Conservation (phyloP, 2,113 vertebrate genomes). For the Cephalopholis sonnerati region DNA sequence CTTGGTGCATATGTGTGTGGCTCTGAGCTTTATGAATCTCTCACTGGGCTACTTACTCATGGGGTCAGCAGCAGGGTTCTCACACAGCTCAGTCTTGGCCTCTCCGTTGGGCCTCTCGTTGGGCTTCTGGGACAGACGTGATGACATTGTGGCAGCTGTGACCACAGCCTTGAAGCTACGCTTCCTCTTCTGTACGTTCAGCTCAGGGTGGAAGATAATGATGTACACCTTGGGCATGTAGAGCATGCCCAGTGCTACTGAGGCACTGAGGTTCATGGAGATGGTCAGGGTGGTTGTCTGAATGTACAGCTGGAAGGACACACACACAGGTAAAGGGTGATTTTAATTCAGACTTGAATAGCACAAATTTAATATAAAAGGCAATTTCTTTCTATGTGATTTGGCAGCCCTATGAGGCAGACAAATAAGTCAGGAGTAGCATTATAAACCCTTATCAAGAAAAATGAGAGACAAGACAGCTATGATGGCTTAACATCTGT, state of each 20-base stretch:
- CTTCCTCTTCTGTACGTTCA: slow-evolving; percentile 97
- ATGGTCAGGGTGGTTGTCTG: slow-evolving; percentile 97
- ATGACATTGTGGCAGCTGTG: slow-evolving; percentile 96
- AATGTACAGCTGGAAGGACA: slow-evolving; percentile 93
- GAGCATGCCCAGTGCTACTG: slow-evolving; percentile 97
- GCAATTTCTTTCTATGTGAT: slow-evolving; percentile 1
- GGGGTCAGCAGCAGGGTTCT: slow-evolving; percentile 87
- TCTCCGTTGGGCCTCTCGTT: slow-evolving; percentile 96
- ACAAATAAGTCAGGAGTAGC: slow-evolving; percentile 7
- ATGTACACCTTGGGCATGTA: slow-evolving; percentile 99
- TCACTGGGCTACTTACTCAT: slow-evolving; percentile 83
- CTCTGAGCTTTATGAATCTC: background rate
- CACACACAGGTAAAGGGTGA: slow-evolving; percentile 9
- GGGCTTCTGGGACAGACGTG: slow-evolving; percentile 93
- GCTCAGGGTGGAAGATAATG: slow-evolving; percentile 97
- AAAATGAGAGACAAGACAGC: slow-evolving; percentile 31
- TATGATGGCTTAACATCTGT: slow-evolving; percentile 42
- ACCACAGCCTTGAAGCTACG: slow-evolving; percentile 98
- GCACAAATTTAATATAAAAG: slow-evolving; percentile 5
- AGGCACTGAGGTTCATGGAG: slow-evolving; percentile 98
- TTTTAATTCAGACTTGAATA: slow-evolving; percentile 25
- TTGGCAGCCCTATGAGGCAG: slow-evolving; percentile 30
- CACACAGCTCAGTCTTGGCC: slow-evolving; percentile 96
- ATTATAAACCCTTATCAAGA: slow-evolving; percentile 37
- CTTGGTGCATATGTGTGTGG: background rate